Evolutionary conservation across 2,113 vertebrate species (phyloP), one percentile per base, ranked within the genome.

Genomic region (Deroptyus accipitrinus): DNA sequence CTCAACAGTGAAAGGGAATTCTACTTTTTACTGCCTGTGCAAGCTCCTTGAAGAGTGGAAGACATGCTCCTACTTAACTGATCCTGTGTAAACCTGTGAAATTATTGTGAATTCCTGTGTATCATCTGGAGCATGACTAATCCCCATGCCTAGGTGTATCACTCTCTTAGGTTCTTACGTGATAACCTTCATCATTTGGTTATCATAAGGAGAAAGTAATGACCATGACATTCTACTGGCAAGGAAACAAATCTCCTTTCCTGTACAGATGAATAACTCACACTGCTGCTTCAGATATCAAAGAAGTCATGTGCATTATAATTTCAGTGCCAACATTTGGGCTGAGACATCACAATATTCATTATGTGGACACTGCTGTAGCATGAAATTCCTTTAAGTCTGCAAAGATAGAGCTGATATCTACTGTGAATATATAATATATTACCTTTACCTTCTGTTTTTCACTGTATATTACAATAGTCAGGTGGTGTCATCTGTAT

Each of bases 21-120:
- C 12, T 14, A 14, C 35, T 20, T 72, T 7, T 68, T 0, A 0
- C 17, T 17, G 35, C 9, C 23, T 27, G 5, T 44, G 61, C 35
- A 62, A 41, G 10, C 9, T 66, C 10, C n/a, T 52, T 2, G 1
- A 30, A 31, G 30, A 78, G 23, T 41, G 22, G 16, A 68, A 44
- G 28, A 27, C 8, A 7, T 9, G 8, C 25, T 80, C 23, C 11
- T 51, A 7, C 12, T 42, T 28, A 76, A 83, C 76, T 64, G 28
- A 25, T 69, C 37, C 10, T 31, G 1, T 70, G 18, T 52, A 78
- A 70, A 41, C 3, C n/a, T 82, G 10, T 44, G 14, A 49, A 74
- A n/a, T 49, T 23, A 24, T 20, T 75, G 10, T 82, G 24, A 64
- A 83, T 68, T 86, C 16, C 27, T 51, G 31, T 2, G 2, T 46